Conservation (phyloP, 2,113 vertebrate genomes). For the Callithrix jacchus region DNA sequence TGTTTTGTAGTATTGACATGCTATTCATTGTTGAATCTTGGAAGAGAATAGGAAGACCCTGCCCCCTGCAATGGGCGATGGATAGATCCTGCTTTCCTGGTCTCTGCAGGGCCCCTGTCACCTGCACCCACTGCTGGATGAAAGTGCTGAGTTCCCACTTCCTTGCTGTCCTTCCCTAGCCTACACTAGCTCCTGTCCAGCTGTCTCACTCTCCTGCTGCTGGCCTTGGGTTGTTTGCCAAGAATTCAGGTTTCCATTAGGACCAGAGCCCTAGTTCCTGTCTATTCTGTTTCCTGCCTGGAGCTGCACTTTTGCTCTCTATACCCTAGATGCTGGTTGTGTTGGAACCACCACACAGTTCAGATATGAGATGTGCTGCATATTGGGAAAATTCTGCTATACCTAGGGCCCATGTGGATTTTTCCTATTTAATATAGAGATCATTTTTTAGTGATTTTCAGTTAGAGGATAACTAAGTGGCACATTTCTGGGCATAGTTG, state of each 20-base stretch:
- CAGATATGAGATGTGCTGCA: too few species aligned
- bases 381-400: not conserved
- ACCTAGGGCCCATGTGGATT: fast-evolving
- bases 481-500: fast-evolving
- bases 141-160: too few species aligned
- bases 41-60: not conserved
- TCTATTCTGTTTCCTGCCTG: not conserved
- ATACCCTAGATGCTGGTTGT: too few species aligned
- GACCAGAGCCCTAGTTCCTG: not conserved
- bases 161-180: not conserved
- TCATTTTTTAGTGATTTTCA: not conserved
- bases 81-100: not conserved
- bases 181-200: fast-evolving
- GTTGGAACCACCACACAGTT: not conserved
- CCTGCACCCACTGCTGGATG: fast-evolving
- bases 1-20: not conserved
- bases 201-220: not conserved
- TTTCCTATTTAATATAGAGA: not conserved
- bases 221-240: not conserved
- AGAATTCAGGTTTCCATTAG: not conserved
- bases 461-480: not conserved
- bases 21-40: not conserved
- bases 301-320: not conserved
- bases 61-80: not conserved
- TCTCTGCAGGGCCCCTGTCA: fast-evolving